These are phyloP conservation scores for Lanistes nyassanus DNA, from an alignment of 1,140 invertebrate genomes.

Conservation along the genomic window DNA sequence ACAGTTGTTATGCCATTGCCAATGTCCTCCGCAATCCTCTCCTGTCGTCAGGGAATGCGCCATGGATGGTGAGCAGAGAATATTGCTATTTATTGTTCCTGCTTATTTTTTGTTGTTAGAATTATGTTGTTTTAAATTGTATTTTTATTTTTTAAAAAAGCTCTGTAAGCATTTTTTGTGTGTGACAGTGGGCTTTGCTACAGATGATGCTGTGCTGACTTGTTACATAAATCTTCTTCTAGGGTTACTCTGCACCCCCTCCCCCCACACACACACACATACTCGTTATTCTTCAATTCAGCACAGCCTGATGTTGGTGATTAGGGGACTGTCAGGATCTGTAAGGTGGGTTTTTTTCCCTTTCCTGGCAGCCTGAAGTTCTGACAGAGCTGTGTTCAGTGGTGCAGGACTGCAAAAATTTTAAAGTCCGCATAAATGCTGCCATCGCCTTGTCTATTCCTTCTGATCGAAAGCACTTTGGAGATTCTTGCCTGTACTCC, in stretches of 20 bases:
- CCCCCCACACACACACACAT: neutral
- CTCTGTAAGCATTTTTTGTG: too few relatives aligned
- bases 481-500: constrained; percentile 68
- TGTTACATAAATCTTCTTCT: too few relatives aligned
- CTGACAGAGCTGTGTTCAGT: constrained; percentile 69
- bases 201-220: too few relatives aligned
- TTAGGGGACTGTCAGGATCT: neutral
- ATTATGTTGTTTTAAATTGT: too few relatives aligned
- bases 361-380: constrained; percentile 69
- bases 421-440: constrained; percentile 83
- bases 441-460: constrained; percentile 78
- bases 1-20: constrained; percentile 87
- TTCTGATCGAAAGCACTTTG: constrained; percentile 72
- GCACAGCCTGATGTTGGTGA: neutral
- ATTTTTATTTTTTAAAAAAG: too few relatives aligned
- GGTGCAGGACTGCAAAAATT: constrained; percentile 73
- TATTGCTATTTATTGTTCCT: too few relatives aligned
- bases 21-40: constrained; percentile 77
- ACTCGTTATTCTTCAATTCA: neutral
- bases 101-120: too few relatives aligned
- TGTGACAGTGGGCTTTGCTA: too few relatives aligned
- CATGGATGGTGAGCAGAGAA: constrained; percentile 69
- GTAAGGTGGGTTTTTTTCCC: neutral
- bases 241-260: too few relatives aligned
- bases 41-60: constrained; percentile 69